Base-by-base conservation (phyloP, 2,113 vertebrate genomes). In the Myotis yumanensis region DNA sequence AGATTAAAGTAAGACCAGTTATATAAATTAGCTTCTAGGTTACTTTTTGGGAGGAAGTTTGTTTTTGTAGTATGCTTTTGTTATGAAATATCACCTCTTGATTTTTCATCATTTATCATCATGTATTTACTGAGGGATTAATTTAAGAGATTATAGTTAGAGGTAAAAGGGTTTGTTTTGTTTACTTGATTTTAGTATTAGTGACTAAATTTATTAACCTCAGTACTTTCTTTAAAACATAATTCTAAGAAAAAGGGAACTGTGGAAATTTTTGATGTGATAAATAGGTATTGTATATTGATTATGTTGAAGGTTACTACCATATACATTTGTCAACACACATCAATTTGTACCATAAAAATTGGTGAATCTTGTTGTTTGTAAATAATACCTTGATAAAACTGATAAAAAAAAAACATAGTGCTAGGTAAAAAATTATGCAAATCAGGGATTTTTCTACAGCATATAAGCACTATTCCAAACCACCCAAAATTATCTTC, bases 171-270 rank as follows among this genome's bases (percentile, higher is more conserved):
- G 16, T 64, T 71, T 90, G 5, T n/a, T 84, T 83, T 52, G 16
- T 16, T 48, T 79, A 22, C n/a, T 80, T 87, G 52, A 16, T n/a
- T 97, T 97, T 87, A 88, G 11, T 73, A 93, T 95, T n/a, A 85
- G 9, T 92, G 71, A 46, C 48, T 97, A 57, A 86, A 64, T 75
- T 48, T 25, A 81, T 94, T 72, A 88, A 51, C 15, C 18, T 85
- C 32, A 69, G 59, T 64, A n/a, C 18, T 86, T 91, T 35, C 52
- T 93, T 86, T 87, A 76, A 62, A 92, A 71, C 46, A 43, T 73
- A 83, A 83, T 32, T 7, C 28, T 30, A 82, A 77, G 62, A 37
- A 72, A 76, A 64, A 51, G 18, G 9, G 25, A 14, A 22, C 64
- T 32, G 9, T 81, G 76, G n/a, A 71, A 30, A 17, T 84, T 85